phyloP scores from a whole-genome alignment of 2,797 vertebrate species.

The Liasis olivaceus region DNA sequence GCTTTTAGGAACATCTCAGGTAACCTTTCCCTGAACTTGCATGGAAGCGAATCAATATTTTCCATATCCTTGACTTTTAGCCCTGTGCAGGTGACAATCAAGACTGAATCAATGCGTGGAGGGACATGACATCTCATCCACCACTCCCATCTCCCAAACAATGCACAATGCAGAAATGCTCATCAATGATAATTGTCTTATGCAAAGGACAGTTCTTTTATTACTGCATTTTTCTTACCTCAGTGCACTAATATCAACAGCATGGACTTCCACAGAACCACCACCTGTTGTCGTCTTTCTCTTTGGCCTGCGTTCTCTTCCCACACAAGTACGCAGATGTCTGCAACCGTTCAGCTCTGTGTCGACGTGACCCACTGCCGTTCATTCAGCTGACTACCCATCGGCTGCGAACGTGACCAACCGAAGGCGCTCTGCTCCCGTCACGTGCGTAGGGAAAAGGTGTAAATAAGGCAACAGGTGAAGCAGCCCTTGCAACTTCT shows the following conservation, averaged over 20 bases:
- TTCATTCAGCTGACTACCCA: no score
- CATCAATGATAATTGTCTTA: background rate
- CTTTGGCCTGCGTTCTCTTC: background rate
- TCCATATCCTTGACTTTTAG: background rate
- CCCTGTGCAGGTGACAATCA: background rate
- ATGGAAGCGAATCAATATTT: background rate
- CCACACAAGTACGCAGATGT: background rate
- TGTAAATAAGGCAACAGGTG: background rate
- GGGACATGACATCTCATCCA: background rate
- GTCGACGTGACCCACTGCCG: background rate
- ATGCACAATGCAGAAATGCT: background rate
- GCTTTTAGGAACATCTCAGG: background rate
- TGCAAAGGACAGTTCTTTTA: background rate
- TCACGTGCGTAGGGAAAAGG: background rate
- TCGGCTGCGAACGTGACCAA: background rate
- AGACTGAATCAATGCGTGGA: background rate
- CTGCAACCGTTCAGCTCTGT: background rate
- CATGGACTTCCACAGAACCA: no score
- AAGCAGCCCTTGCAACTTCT: background rate
- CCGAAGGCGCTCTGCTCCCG: background rate
- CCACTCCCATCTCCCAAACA: background rate
- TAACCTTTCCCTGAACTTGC: accelerated
- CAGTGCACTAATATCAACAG: background rate
- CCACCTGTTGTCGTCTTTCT: background rate
- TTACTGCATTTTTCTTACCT: background rate